Evolutionary conservation across 92 coral and sea anemone species (phyloP), one percentile per base, ranked within the genome.

Genomic region (Anthopleura xanthogrammica): DNA sequence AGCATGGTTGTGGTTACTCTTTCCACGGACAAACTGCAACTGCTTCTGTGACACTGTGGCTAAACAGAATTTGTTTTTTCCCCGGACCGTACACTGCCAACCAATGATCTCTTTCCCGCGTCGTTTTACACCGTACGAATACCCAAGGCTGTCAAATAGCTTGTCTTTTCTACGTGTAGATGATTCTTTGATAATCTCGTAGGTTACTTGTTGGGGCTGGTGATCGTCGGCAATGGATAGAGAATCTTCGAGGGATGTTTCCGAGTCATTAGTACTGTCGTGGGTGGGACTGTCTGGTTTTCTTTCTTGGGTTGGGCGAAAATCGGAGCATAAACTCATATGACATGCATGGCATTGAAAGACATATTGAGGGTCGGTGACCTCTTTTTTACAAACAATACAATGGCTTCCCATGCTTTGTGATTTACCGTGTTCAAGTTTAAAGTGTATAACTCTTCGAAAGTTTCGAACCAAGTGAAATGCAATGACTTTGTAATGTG

Each of bases 41-140:
- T 5, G 42, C 17, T 41, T 41, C 66, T 81, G 84, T 5, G 41
- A 1, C 7, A 81, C 78, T 8, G 62, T 62, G 3, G 84, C 84
- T 52, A 41, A 60, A 42, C 84, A 81, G 0, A 42, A 3, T 52
- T 23, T 65, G 22, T 68, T 57, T 54, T 81, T 81, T 62, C 75
- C 29, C 2, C 84, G 52, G 42, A 81, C 14, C 4, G 58, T 42
- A 55, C 84, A 81, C 24, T 81, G 84, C 84, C 84, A 81, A 17
- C 65, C 60, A 23, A 68, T 41, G 1, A 52, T 66, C 4, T 43
- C 36, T 10, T 2, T 48, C 16, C 77, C 5, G 5, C 42, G 41
- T 39, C 78, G 60, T 41, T 3, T 6, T 12, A 81, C 40, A 23
- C 5, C 16, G 20, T 78, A 78, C 0, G 82, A 55, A 39, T 78